These are phyloP conservation scores for Drosophila sechellia DNA, from an alignment of 1,140 invertebrate genomes.

Conservation along the genomic window DNA sequence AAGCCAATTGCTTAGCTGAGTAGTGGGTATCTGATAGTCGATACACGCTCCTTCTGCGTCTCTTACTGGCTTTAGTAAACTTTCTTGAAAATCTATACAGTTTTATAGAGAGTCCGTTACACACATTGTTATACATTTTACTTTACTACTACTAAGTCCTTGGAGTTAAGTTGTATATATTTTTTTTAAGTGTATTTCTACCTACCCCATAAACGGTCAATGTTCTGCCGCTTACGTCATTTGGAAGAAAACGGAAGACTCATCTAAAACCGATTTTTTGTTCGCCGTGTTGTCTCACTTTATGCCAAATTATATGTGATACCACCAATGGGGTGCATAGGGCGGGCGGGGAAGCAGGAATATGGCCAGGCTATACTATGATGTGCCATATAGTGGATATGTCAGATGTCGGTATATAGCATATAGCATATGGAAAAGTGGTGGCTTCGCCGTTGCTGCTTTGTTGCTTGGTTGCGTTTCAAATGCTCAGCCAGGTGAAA, in stretches of 20 bases:
- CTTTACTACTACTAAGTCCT: no score
- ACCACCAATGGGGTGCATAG: constrained; percentile 23
- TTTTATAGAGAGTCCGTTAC: no score
- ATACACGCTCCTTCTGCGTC: no score
- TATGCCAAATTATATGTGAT: constrained; percentile 13
- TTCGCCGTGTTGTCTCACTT: constrained; percentile 27
- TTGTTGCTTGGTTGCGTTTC: constrained; percentile 60
- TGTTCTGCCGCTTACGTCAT: constrained; percentile 35
- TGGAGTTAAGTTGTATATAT: no score
- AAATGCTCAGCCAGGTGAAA: constrained; percentile 77
- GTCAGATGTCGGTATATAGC: constrained; percentile 26
- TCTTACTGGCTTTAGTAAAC: no score
- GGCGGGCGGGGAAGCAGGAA: constrained; percentile 24
- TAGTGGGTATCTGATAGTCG: no score
- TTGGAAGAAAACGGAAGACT: constrained; percentile 23
- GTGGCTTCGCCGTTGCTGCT: constrained; percentile 31
- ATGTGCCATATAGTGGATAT: constrained; percentile 18
- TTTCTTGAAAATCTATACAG: no score
- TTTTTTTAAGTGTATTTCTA: constrained; percentile 1
- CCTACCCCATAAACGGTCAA: constrained; percentile 16
- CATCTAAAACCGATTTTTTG: constrained; percentile 31
- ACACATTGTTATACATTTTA: no score
- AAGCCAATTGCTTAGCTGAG: no score
- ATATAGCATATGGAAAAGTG: constrained; percentile 63
- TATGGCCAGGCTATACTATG: constrained; percentile 5